Evolutionary conservation across 2,888 invertebrate species (phyloP).

Genomic region (Coleophora deauratella): DNA sequence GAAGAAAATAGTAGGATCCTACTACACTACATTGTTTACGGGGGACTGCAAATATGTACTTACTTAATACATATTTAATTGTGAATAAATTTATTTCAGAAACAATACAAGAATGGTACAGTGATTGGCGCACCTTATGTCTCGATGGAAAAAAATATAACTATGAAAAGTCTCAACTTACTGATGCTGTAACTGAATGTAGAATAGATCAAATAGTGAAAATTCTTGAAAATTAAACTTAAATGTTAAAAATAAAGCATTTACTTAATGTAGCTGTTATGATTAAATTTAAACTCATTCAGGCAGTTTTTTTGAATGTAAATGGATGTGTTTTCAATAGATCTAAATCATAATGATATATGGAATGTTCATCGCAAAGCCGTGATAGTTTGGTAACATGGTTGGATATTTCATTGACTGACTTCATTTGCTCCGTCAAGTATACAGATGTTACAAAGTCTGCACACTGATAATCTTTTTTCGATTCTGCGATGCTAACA

Average conservation of each 20-base stretch:
- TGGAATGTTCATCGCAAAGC: constrained; percentile 22
- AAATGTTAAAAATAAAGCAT: constrained; percentile 10
- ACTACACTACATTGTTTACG: too few species aligned
- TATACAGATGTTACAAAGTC: constrained; percentile 34
- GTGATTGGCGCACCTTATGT: constrained; percentile 42
- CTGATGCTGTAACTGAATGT: constrained; percentile 34
- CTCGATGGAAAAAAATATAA: constrained; percentile 29
- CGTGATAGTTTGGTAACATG: constrained; percentile 26
- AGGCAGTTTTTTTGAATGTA: constrained; percentile 1
- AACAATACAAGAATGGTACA: constrained; percentile 49
- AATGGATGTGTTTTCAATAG: constrained; percentile 20
- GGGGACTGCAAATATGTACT: too few species aligned
- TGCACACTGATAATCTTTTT: constrained; percentile 33
- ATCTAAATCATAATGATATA: constrained; percentile 31
- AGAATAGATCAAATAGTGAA: constrained; percentile 30
- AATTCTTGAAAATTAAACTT: constrained; percentile 26
- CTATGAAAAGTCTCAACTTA: constrained; percentile 29
- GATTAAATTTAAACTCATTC: neutral
- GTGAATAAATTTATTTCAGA: too few species aligned
- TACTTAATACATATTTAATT: too few species aligned
- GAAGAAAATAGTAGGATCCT: too few species aligned
- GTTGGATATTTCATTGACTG: constrained; percentile 30
- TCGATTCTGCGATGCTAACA: constrained; percentile 25
- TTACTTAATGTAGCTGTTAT: constrained; percentile 1
- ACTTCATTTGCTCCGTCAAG: constrained; percentile 30